These are phyloP conservation scores for Arbacia lixula DNA, from an alignment of 53 echinoderm and acorn worm species.

Conservation along the genomic window DNA sequence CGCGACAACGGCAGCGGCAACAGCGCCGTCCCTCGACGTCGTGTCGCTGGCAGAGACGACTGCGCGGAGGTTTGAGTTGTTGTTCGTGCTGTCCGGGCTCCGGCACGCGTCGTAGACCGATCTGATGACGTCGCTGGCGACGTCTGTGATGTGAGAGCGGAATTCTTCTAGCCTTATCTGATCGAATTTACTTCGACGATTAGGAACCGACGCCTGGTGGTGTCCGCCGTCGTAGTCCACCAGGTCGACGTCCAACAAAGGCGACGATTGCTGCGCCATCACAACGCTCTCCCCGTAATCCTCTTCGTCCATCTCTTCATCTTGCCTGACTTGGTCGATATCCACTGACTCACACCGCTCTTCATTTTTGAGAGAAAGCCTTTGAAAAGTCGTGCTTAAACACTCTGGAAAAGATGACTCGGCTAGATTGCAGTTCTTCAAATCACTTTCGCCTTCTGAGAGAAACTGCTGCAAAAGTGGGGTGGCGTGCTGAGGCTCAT, in stretches of 20 bases:
- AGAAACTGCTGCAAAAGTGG: no score
- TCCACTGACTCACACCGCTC: neutral
- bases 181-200: slow-evolving; percentile 12
- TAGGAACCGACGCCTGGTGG: neutral
- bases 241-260: slow-evolving; percentile 24
- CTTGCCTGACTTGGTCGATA: neutral
- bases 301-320: neutral
- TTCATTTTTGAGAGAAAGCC: slow-evolving; percentile 8
- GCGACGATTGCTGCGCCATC: neutral
- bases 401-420: neutral
- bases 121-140: neutral
- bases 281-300: neutral
- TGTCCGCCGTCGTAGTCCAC: neutral
- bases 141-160: slow-evolving; percentile 6
- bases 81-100: slow-evolving; percentile 9
- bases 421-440: no score
- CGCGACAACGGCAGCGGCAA: no score
- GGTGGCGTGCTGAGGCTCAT: no score
- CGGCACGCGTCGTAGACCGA: neutral
- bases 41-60: no score
- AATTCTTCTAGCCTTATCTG: slow-evolving; percentile 11
- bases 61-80: slow-evolving; percentile 33
- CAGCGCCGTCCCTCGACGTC: no score
- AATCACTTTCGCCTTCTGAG: no score
- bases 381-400: slow-evolving; percentile 6